Evolutionary conservation across 2,888 invertebrate genomes (phyloP).

Genomic region (Vandiemenella viatica): DNA sequence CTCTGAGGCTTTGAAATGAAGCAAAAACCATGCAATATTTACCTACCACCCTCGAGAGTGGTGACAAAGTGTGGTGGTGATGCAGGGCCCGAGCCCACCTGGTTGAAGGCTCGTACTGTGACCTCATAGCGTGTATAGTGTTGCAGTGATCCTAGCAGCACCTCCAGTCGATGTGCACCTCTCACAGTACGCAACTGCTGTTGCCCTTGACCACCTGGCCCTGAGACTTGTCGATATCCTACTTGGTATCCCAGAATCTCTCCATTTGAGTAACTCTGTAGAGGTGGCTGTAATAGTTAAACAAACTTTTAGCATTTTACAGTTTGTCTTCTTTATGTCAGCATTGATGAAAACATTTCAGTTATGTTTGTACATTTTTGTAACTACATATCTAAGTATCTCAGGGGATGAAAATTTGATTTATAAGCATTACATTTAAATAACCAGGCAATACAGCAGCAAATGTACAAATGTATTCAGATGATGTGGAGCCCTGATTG

Average conservation of each 20-base stretch:
- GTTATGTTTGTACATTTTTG: too few relatives aligned
- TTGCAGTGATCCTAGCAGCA: conserved; percentile 41
- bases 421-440: too few relatives aligned
- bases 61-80: conserved; percentile 56
- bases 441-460: too few relatives aligned
- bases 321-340: too few relatives aligned
- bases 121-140: conserved; percentile 70
- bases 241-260: conserved; percentile 33
- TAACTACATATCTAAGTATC: too few relatives aligned
- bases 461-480: too few relatives aligned
- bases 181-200: conserved; percentile 20
- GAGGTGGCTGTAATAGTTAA: conserved; percentile 24
- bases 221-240: conserved; percentile 25
- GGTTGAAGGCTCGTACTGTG: conserved; percentile 64
- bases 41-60: conserved; percentile 66
- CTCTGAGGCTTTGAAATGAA: too few relatives aligned
- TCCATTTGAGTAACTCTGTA: conserved; percentile 27
- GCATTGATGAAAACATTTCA: background rate
- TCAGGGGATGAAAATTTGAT: too few relatives aligned
- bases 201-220: background rate
- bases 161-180: conserved; percentile 20
- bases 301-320: too few relatives aligned
- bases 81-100: conserved; percentile 61
- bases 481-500: too few relatives aligned
- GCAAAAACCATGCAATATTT: conserved; percentile 15